A percentile compares a stretch with the other conserved stretches of the same genome.
phyloP scores from a whole-genome alignment of 2,888 invertebrate genomes.

The Dysmachus trigonus region DNA sequence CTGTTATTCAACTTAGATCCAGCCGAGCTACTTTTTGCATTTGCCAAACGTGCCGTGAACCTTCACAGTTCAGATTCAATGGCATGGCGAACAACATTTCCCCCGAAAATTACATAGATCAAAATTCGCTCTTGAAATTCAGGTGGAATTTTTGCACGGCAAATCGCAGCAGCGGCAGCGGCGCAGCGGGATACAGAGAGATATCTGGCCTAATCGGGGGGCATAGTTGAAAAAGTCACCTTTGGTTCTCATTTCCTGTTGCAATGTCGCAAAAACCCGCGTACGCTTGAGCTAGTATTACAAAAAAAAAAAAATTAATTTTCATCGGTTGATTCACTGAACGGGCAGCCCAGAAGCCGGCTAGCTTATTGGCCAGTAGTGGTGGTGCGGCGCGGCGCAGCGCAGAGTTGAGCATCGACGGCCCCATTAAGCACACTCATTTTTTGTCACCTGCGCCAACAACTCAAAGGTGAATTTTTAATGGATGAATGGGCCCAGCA shows the following conservation, averaged over 20 bases:
- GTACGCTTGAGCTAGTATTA: conserved; percentile 10
- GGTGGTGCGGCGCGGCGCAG: background rate
- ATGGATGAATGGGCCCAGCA: conserved; percentile 45
- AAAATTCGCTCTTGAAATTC: background rate
- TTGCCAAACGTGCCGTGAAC: background rate
- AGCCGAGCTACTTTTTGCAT: background rate
- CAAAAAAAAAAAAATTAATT: conserved; percentile 43
- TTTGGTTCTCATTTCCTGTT: conserved; percentile 13
- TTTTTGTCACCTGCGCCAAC: conserved; percentile 38
- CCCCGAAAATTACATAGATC: background rate
- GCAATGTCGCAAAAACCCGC: background rate
- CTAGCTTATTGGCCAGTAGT: background rate
- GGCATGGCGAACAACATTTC: background rate
- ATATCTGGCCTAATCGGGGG: background rate
- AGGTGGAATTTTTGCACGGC: background rate
- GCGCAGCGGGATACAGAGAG: background rate
- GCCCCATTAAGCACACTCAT: conserved; percentile 26
- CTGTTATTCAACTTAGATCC: background rate
- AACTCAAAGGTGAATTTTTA: conserved; percentile 35
- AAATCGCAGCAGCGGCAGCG: background rate
- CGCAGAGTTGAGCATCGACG: background rate
- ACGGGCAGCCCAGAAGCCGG: background rate
- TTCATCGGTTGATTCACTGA: conserved; percentile 44
- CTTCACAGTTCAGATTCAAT: background rate
- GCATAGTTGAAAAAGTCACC: conserved; percentile 39